These are phyloP conservation scores for Oconnorella tubifera DNA, from an alignment of 2,888 invertebrate genomes.

Conservation along the genomic window DNA sequence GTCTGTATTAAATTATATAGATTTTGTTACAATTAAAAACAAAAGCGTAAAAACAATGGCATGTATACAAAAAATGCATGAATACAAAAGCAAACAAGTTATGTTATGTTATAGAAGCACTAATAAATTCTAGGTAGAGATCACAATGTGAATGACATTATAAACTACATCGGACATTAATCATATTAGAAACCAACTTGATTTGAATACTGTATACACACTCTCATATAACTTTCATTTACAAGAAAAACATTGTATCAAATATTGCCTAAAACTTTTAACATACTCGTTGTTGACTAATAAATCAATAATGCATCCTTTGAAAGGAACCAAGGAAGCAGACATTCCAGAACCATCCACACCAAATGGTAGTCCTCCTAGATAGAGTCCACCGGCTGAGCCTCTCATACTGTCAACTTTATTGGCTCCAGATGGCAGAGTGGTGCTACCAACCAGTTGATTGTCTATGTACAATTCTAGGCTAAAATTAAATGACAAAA, in stretches of 20 bases:
- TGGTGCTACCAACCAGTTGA: slow-evolving; percentile 62
- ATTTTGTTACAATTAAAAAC: too few species aligned
- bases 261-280: neutral
- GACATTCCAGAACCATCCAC: slow-evolving; percentile 60
- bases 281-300: slow-evolving; percentile 73
- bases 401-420: slow-evolving; percentile 58
- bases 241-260: neutral
- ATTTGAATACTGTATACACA: too few species aligned
- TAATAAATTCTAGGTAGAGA: too few species aligned
- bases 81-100: too few species aligned
- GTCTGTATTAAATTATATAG: too few species aligned
- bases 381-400: slow-evolving; percentile 64
- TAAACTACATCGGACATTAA: too few species aligned
- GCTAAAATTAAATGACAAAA: slow-evolving; percentile 50
- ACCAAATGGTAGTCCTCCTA: slow-evolving; percentile 69
- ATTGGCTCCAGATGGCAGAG: slow-evolving; percentile 63
- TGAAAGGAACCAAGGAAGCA: slow-evolving; percentile 62
- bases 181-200: too few species aligned
- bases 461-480: slow-evolving; percentile 74
- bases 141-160: too few species aligned
- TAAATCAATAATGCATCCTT: slow-evolving; percentile 78
- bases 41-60: too few species aligned
- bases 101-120: too few species aligned
- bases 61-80: too few species aligned
- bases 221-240: too few species aligned